Evolutionary conservation across 2,113 vertebrate genomes (phyloP), one percentile per base, ranked within the genome.

Genomic region (Helogale parvula): DNA sequence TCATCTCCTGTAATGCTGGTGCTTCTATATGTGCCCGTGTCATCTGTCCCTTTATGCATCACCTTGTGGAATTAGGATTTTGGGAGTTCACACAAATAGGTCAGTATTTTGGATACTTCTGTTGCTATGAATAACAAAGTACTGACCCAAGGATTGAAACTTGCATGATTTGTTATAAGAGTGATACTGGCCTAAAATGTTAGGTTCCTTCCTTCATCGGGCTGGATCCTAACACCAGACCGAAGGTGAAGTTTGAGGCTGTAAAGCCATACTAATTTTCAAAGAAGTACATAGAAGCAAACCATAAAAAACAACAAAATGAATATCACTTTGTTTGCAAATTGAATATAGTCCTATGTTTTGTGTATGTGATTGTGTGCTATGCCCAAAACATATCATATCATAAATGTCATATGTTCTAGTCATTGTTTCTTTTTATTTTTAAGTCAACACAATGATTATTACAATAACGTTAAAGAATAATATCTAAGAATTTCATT

Each of bases 201-300:
- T 74, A 35, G 17, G 63, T 68, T 80, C 54, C 10, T 92, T 93
- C 35, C 21, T 74, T 94, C 15, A 63, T 65, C 35, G 90, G 7
- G 10, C 8, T 92, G 2, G 3, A 71, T 90, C n/a, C 50, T 84
- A 87, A 45, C 5, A 38, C 0, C 12, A 29, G 0, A 19, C 2
- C 13, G 76, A 90, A 69, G 3, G 15, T 65, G 23, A 71, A 79
- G 19, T 69, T 76, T 54, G 86, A 82, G 4, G 82, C 7, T 82
- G 2, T 19, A 93, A 96, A 87, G n/a, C 52, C 25, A 87, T 86
- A 50, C 5, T 82, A 21, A 72, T 87, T 92, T 94, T 84, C 71
- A 81, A 35, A 82, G 47, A 92, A 50, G 5, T 54, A 7, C 7
- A 47, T 15, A 80, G 13, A 93, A 81, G 8, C 15, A 90, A 86